phyloP scores from a whole-genome alignment of 2,113 vertebrate genomes.

The Elachura formosa region DNA sequence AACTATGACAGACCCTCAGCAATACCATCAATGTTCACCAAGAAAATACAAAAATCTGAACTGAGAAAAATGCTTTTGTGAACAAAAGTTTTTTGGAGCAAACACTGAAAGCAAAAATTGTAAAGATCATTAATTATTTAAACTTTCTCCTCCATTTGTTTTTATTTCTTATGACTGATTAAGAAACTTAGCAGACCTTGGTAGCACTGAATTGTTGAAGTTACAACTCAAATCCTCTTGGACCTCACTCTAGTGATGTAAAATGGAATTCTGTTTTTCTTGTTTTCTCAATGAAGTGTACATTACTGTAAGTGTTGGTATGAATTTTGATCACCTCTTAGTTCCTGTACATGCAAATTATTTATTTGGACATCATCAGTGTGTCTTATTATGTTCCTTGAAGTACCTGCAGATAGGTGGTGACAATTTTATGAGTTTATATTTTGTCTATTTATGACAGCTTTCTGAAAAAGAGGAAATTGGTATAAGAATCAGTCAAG shows the following conservation, averaged over 20 bases:
- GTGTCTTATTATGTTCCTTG: not conserved
- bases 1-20: too few relatives aligned
- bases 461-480: not conserved
- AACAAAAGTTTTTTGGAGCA: not conserved
- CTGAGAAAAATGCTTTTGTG: not conserved
- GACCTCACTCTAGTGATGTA: not conserved
- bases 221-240: not conserved
- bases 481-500: not conserved
- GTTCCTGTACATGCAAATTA: not conserved
- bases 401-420: not conserved
- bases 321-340: not conserved
- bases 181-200: not conserved
- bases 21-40: not conserved
- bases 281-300: not conserved
- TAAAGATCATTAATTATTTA: not conserved
- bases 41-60: not conserved
- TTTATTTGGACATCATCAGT: not conserved
- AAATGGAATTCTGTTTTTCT: not conserved
- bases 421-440: not conserved
- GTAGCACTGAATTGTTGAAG: not conserved
- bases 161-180: not conserved
- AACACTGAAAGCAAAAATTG: slow-evolving; percentile 2
- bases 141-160: not conserved
- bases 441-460: not conserved
- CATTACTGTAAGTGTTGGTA: not conserved